Conservation (phyloP, 53 echinoderm and acorn worm species). For the Henricia sp. region DNA sequence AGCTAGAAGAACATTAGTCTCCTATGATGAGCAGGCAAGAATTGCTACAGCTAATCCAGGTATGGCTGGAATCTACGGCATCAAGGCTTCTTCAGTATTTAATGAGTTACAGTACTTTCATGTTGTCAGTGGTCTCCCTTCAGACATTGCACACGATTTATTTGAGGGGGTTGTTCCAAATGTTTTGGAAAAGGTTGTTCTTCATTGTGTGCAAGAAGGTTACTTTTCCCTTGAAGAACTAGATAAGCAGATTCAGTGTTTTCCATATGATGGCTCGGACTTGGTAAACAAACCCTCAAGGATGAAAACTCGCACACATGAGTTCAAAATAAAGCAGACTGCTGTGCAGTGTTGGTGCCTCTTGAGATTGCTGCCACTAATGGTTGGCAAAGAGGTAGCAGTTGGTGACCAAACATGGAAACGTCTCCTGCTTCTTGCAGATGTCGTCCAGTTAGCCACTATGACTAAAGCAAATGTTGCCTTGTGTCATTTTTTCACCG, state of each 20-base stretch:
- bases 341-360: constrained; percentile 53
- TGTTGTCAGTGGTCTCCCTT: constrained; percentile 48
- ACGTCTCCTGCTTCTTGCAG: constrained; percentile 5
- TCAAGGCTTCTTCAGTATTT: constrained; percentile 35
- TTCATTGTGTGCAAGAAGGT: constrained; percentile 46
- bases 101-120: constrained; percentile 58
- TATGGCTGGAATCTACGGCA: constrained; percentile 51
- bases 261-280: constrained; percentile 6
- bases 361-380: constrained; percentile 11
- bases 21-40: constrained; percentile 43
- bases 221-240: constrained; percentile 66
- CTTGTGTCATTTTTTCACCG: constrained; percentile 25
- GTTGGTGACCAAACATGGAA: constrained; percentile 21
- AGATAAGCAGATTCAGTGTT: constrained; percentile 4
- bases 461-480: not conserved
- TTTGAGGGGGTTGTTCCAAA: constrained; percentile 67
- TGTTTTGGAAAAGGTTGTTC: constrained; percentile 21
- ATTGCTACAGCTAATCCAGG: constrained; percentile 5
- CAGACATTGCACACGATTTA: constrained; percentile 65
- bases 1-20: constrained; percentile 27
- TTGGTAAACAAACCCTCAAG: constrained; percentile 9
- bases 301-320: not conserved
- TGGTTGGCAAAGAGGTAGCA: constrained; percentile 30
- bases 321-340: constrained; percentile 40
- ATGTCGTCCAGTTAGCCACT: constrained; percentile 34